phyloP scores from a whole-genome alignment of 2,797 vertebrate genomes.

The Trachops cirrhosus region DNA sequence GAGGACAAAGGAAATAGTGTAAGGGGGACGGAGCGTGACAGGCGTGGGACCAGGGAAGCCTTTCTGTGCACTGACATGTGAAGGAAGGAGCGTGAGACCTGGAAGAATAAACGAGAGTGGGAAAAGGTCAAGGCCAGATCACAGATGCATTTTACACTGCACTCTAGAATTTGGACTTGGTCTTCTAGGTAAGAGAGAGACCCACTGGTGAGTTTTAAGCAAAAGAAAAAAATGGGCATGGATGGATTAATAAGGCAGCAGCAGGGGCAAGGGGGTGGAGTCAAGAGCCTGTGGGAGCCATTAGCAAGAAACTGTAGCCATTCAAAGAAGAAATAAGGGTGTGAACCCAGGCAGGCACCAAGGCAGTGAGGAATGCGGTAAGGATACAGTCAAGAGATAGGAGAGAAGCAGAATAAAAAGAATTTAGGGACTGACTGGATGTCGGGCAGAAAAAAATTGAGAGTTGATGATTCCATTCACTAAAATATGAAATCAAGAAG shows the following conservation, averaged over 20 bases:
- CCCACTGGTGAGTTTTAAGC: not conserved
- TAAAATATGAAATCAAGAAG: not conserved
- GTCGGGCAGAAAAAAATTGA: not conserved
- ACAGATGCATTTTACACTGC: not conserved
- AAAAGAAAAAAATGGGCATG: not conserved
- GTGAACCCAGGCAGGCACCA: not conserved
- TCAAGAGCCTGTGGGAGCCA: not conserved
- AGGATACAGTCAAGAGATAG: not conserved
- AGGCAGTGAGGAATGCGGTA: not conserved
- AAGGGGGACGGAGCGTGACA: fast-evolving
- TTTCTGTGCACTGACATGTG: not conserved
- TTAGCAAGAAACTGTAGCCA: not conserved
- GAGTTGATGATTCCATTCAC: not conserved
- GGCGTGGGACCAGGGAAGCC: not conserved
- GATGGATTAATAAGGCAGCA: not conserved
- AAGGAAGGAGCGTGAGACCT: not conserved
- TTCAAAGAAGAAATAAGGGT: not conserved
- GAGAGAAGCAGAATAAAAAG: not conserved
- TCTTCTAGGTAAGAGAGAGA: not conserved
- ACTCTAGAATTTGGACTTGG: not conserved
- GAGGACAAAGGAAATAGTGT: not conserved
- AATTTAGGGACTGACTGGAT: too few species aligned
- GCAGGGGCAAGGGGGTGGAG: not conserved
- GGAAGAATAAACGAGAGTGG: not conserved
- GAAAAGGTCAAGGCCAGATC: not conserved